Evolutionary conservation across 2,888 invertebrate genomes (phyloP).

Genomic region (Tetragonula carbonaria): DNA sequence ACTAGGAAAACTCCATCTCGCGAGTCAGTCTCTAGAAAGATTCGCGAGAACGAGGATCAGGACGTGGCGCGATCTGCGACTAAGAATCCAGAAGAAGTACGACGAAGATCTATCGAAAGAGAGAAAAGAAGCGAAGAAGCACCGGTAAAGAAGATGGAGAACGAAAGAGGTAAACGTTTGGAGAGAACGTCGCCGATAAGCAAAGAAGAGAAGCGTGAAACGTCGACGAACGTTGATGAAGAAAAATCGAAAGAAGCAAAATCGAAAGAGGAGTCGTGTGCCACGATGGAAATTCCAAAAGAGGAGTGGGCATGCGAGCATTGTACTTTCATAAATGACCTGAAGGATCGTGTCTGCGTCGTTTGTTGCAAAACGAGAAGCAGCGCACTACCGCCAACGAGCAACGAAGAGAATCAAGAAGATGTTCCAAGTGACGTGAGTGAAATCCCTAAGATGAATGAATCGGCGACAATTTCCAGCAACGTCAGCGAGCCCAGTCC

Average conservation of each 20-base stretch:
- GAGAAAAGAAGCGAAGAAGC: constrained; percentile 17
- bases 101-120: constrained; percentile 16
- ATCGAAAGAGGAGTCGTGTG: background rate
- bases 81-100: constrained; percentile 34
- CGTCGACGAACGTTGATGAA: background rate
- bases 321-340: constrained; percentile 94
- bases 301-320: constrained; percentile 94
- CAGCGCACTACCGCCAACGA: constrained; percentile 75
- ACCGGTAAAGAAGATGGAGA: constrained; percentile 7
- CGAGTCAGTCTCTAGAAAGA: constrained; percentile 34
- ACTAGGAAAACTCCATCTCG: constrained; percentile 45
- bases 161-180: background rate
- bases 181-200: background rate
- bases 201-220: background rate
- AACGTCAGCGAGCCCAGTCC: constrained; percentile 53
- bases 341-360: constrained; percentile 91
- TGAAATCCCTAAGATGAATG: constrained; percentile 48
- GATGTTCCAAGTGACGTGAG: constrained; percentile 37
- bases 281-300: constrained; percentile 58
- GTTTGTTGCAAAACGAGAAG: constrained; percentile 93
- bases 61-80: background rate
- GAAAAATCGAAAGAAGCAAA: background rate
- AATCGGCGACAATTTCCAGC: constrained; percentile 20
- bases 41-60: constrained; percentile 18
- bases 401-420: constrained; percentile 29